A percentile compares a stretch with the other conserved stretches of the same genome.
These are phyloP conservation scores for Drosophila recens DNA, from an alignment of 2,888 invertebrate species.

Conservation along the genomic window DNA sequence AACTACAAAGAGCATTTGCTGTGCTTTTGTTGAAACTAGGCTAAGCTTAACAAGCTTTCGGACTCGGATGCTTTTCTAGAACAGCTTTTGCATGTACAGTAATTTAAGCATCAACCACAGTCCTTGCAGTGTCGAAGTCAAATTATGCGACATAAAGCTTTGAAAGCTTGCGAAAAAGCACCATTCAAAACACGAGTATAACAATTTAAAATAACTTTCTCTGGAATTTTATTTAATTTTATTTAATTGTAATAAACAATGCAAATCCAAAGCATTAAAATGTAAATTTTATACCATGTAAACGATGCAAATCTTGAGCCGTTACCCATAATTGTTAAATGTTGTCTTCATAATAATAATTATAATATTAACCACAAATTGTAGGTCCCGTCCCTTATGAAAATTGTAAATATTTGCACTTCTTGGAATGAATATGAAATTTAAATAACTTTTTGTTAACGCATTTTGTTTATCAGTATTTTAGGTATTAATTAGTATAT, in stretches of 20 bases:
- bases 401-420: conserved; percentile 63
- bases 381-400: conserved; percentile 32
- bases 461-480: conserved; percentile 41
- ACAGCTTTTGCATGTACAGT: background rate
- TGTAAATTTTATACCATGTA: conserved; percentile 59
- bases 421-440: conserved; percentile 45
- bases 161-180: conserved; percentile 6
- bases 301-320: conserved; percentile 40
- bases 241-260: conserved; percentile 71
- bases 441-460: conserved; percentile 58
- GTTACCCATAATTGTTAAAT: conserved; percentile 33
- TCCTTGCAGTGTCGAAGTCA: background rate
- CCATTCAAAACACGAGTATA: background rate
- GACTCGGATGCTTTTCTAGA: background rate
- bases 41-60: background rate
- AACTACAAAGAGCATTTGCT: conserved; percentile 9
- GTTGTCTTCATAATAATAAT: conserved; percentile 8
- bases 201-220: background rate
- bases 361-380: conserved; percentile 22
- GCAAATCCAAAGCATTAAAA: conserved; percentile 77
- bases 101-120: background rate
- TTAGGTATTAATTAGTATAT: conserved; percentile 20
- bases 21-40: background rate
- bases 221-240: conserved; percentile 40
- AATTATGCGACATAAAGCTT: background rate